Evolutionary conservation across 2,797 vertebrate species (phyloP).

Genomic region (Loriculus beryllinus): DNA sequence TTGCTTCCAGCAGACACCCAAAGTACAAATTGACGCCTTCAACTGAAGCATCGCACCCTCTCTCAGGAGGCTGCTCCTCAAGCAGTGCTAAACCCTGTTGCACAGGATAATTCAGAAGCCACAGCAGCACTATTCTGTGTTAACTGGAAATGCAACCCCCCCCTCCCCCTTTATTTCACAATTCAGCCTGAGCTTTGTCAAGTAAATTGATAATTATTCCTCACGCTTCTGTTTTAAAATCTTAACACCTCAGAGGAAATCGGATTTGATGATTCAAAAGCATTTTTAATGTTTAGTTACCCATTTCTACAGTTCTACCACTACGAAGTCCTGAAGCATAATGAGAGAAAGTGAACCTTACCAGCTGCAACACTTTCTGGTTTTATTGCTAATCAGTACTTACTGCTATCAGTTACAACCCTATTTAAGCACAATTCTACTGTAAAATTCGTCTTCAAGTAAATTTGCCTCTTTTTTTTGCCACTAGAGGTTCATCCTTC

Average conservation of each 20-base stretch:
- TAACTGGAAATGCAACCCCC: neutral
- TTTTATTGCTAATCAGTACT: neutral
- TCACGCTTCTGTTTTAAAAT: neutral
- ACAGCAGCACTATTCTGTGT: rapidly evolving
- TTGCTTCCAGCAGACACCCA: neutral
- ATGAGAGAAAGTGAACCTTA: neutral
- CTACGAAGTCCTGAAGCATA: neutral
- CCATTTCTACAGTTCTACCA: neutral
- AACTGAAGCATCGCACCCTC: neutral
- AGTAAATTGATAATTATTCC: neutral
- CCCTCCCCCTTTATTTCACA: rapidly evolving
- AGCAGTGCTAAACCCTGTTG: neutral
- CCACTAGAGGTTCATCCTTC: rapidly evolving
- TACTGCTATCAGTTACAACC: neutral
- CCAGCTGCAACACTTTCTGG: neutral
- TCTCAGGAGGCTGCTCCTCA: neutral
- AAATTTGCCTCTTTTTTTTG: neutral
- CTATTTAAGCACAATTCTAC: neutral
- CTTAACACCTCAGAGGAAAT: neutral
- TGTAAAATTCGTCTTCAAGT: neutral
- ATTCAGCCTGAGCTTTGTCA: neutral
- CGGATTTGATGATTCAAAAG: neutral
- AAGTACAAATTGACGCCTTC: neutral
- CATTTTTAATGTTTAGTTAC: neutral
- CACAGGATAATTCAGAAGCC: neutral